A percentile compares a stretch with the other conserved stretches of the same genome.
Conservation (phyloP, 2,797 vertebrate species). For the Pampus argenteus region DNA sequence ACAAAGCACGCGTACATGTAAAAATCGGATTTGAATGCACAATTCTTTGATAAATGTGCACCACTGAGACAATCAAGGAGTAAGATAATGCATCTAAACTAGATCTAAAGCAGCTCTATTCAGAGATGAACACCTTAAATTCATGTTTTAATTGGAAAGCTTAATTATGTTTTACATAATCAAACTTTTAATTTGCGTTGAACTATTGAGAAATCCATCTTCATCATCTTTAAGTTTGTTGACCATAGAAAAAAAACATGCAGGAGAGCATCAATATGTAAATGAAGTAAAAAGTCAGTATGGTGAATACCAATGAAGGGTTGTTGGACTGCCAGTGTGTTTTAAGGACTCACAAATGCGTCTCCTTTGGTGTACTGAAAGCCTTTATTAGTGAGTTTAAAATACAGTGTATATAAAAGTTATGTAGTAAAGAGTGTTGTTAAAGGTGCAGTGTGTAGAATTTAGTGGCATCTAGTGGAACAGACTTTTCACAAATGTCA, state of each 20-base stretch:
- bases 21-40: background rate
- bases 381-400: background rate
- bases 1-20: background rate
- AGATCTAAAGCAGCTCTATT: background rate
- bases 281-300: slow-evolving; percentile 12
- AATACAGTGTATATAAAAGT: background rate
- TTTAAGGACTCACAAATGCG: background rate
- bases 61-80: background rate
- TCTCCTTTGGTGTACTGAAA: background rate
- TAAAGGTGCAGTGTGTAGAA: too few species aligned
- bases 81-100: background rate
- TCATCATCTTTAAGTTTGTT: background rate
- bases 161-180: background rate
- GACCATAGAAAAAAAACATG: background rate
- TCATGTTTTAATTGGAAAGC: background rate
- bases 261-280: background rate
- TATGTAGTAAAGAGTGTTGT: background rate
- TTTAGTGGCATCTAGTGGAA: too few species aligned
- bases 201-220: slow-evolving; percentile 7
- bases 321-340: background rate
- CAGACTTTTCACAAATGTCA: too few species aligned
- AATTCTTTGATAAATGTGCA: background rate
- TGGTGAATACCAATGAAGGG: background rate
- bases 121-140: background rate
- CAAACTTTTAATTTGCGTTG: background rate